Evolutionary conservation across 2,797 vertebrate genomes (phyloP), one percentile per base, ranked within the genome.

Genomic region (Alcedo quadribrachys): DNA sequence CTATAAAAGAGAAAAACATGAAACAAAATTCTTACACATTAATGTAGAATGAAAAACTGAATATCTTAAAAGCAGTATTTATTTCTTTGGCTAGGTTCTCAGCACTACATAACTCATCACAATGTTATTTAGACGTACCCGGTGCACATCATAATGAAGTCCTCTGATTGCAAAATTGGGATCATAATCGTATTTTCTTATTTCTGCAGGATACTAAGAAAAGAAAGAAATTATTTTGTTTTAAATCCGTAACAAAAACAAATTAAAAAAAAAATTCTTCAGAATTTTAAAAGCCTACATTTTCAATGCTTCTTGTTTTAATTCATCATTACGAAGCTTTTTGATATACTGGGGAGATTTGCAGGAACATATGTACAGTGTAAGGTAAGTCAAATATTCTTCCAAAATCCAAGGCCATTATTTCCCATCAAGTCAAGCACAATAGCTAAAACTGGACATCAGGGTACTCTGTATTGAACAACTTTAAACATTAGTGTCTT

Each of bases 101-200:
- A 66, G n/a, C 30, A 15, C 53, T 22, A 46, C 8, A 2, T 15
- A 89, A 71, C 22, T 45, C 37, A 48, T 18, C 37, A 83, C 17
- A 15, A 77, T 85, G 25, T 78, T 62, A 67, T 63, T 77, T 70
- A 85, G 88, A 97, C 98, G 65, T 97, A 99, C 99, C 98, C 99
- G 99, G 94, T 99, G 99, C 32, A 99, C 99, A 24, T 99, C 99
- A 81, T 99, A 99, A 96, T 99, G 99, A 95, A 99, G 98, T 60
- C 99, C 99, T 89, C 99, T 98, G 42, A 99, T 98, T 40, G 98
- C 99, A 96, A 99, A 99, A 96, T 98, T 95, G 5, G 99, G 98
- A 93, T 99, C 98, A 77, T 99, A 99, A 65, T 99, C 99, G 6
- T 99, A 99, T 54, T 98, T 98, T 80, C 98, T 98, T 92, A 99